Evolutionary conservation across 2,888 invertebrate genomes (phyloP), one percentile per base, ranked within the genome.

Genomic region (Nasonovia ribisnigri): DNA sequence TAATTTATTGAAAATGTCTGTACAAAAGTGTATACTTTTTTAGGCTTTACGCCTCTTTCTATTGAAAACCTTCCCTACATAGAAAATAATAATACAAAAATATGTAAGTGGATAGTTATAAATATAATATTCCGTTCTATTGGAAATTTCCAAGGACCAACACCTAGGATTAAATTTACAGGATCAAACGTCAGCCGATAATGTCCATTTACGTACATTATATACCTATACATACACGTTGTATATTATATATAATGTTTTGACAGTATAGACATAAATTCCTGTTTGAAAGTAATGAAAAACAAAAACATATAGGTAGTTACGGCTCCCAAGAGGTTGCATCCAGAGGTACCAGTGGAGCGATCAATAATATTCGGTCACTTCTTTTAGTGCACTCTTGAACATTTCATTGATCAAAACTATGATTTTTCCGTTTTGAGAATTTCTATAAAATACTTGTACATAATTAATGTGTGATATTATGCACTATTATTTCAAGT

Each of bases 241-340:
- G 46, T n/a, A 67, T 46, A 90, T 46, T 57, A 67, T 67, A 46
- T 54, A 77, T 51, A 51, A 36, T 48, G 36, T 92, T 92, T 86
- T 57, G 86, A 86, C 92, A 87, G 60, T 67, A n/a, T 36, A 36
- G 43, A 67, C 87, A 92, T 88, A 88, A 92, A 92, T 92, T 92
- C 26, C 29, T 26, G 60, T 92, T 92, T 92, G 48, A 20, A 67
- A 48, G 87, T 92, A 88, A 92, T 88, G 92, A 92, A 92, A 92
- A 87, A 60, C 92, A 87, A 92, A 87, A 92, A 87, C 42, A 36
- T 67, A 67, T 67, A 67, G 60, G 88, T 87, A 67, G 60, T 92
- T 87, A 67, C 60, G 36, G 48, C 48, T 87, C 92, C 92, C 67
- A 13, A 60, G 87, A 48, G 92, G n/a, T 48, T n/a, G 36, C 4